Conservation (phyloP, 2,888 invertebrate genomes). For the Harpalus rubripes region DNA sequence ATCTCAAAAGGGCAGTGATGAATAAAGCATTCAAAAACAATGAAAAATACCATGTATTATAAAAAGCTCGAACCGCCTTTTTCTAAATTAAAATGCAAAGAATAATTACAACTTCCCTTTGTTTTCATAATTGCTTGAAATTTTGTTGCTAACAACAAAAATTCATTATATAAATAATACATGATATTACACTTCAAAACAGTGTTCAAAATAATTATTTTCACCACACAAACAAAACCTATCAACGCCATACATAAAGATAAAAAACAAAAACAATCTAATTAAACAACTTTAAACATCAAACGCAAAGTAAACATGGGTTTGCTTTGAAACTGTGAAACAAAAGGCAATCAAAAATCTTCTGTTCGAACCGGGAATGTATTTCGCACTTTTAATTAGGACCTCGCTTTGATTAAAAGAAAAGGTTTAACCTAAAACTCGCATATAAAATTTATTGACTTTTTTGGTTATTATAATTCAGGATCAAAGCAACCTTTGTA, state of each 20-base stretch:
- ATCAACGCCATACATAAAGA: constrained; percentile 35
- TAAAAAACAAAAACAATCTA: constrained; percentile 35
- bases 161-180: constrained; percentile 35
- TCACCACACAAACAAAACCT: constrained; percentile 31
- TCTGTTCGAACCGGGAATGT: background rate
- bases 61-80: background rate
- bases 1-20: background rate
- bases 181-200: constrained; percentile 43
- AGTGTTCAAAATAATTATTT: constrained; percentile 35
- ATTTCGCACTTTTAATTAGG: constrained; percentile 37
- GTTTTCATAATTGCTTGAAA: constrained; percentile 14
- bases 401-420: background rate
- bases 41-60: background rate
- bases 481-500: background rate
- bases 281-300: constrained; percentile 46
- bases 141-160: constrained; percentile 9
- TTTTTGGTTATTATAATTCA: background rate
- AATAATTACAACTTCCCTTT: constrained; percentile 14
- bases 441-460: background rate
- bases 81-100: constrained; percentile 20
- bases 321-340: constrained; percentile 28
- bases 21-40: constrained; percentile 1
- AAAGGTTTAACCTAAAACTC: background rate
- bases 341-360: constrained; percentile 47
- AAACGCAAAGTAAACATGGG: constrained; percentile 25